Evolutionary conservation across 2,888 invertebrate species (phyloP).

Genomic region (Aphidius colemani): DNA sequence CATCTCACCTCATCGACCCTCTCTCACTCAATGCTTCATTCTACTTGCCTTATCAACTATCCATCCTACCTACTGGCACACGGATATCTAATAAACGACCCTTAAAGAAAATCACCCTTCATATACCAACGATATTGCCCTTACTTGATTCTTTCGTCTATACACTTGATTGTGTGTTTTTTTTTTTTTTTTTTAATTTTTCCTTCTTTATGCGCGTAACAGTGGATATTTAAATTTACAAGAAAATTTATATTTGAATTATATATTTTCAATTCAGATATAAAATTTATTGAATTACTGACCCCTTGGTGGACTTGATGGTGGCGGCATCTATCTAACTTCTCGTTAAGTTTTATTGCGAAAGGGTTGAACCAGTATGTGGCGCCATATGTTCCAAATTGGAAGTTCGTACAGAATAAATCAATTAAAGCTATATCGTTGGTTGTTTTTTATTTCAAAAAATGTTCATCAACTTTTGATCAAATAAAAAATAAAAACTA

Average conservation of each 20-base stretch:
- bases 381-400: slow-evolving; percentile 34
- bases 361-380: slow-evolving; percentile 52
- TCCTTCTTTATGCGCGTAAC: no score
- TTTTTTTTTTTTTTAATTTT: no score
- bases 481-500: no score
- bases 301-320: slow-evolving; percentile 43
- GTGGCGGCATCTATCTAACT: slow-evolving; percentile 52
- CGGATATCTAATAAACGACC: slow-evolving; percentile 58
- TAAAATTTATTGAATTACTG: slow-evolving; percentile 38
- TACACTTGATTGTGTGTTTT: no score
- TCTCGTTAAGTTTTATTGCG: slow-evolving; percentile 42
- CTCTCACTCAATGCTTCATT: slow-evolving; percentile 24
- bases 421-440: no score
- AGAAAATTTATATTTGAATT: not conserved
- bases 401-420: no score
- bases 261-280: slow-evolving; percentile 4
- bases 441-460: no score
- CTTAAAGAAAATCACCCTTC: slow-evolving; percentile 43
- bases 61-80: slow-evolving; percentile 32
- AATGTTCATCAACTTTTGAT: no score
- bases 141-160: slow-evolving; percentile 16
- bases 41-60: slow-evolving; percentile 40
- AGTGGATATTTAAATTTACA: not conserved
- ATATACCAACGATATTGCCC: slow-evolving; percentile 34
- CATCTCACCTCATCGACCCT: slow-evolving; percentile 26